These are phyloP conservation scores for Zalophus californianus DNA, from an alignment of 2,797 vertebrate species.

Conservation along the genomic window DNA sequence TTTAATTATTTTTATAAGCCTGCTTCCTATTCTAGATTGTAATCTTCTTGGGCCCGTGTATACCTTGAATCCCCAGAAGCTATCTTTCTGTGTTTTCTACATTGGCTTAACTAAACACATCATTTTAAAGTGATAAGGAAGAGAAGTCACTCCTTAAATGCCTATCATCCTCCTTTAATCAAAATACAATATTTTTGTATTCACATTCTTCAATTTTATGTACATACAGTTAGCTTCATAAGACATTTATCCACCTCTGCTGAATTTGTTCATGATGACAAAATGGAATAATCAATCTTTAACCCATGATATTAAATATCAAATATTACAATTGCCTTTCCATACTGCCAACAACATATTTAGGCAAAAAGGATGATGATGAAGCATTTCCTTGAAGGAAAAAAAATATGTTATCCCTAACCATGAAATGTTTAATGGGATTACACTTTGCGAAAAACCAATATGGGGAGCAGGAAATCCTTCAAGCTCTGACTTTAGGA, in stretches of 20 bases:
- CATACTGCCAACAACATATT: not conserved
- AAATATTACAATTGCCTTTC: not conserved
- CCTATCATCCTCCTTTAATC: not conserved
- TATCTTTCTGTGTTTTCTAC: constrained; percentile 9
- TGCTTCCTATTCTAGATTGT: not conserved
- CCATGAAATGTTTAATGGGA: not conserved
- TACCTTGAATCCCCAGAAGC: not conserved
- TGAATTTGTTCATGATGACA: not conserved
- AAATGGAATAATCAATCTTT: not conserved
- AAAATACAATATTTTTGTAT: not conserved
- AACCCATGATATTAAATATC: not conserved
- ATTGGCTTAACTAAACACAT: not conserved
- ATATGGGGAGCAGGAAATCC: not conserved
- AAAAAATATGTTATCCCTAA: not conserved
- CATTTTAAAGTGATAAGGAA: not conserved
- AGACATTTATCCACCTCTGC: not conserved
- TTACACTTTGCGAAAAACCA: not conserved
- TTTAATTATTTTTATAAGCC: not conserved
- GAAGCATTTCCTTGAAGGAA: not conserved
- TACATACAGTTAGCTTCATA: not conserved
- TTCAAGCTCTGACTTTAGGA: not conserved
- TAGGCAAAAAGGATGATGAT: not conserved
- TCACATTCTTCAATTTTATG: not conserved
- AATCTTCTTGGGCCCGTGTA: not conserved
- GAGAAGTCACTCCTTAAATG: not conserved